Base-by-base conservation (phyloP, 2,797 vertebrate species). In the Chlorospingus semifuscus region DNA sequence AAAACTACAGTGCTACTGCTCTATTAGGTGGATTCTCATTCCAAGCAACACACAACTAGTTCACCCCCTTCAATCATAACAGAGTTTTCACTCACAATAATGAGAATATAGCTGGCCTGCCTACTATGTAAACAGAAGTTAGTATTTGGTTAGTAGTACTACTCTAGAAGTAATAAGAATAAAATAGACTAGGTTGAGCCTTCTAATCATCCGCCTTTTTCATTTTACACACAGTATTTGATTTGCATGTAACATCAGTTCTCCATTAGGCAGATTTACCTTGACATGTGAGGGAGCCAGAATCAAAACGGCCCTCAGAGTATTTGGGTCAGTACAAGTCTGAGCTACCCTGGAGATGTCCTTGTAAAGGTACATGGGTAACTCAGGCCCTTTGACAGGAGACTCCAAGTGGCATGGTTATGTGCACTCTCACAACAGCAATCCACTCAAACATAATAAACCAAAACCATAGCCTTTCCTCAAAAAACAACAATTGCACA, bases 351-450 rank as follows among this genome's bases (percentile, higher is more conserved):
- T 32, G n/a, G 55, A 74, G 30, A 15, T 32, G 32, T 0, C 29
- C 37, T 49, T 7, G 2, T 20, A 36, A 63, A 64, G 11, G 41
- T 37, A 22, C 11, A 44, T 7, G 55, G 26, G 15, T 27, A 59
- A 57, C n/a, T 68, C 5, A 32, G 0, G 1, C 23, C 2, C 0
- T 59, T 57, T 52, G 26, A 26, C 65, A 60, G 2, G 0, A 80
- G 36, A 74, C 34, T 80, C 20, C 39, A 77, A 36, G 52, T 4
- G 24, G 11, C 20, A 56, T 3, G 9, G 32, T 41, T 71, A 78
- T 2, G 1, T 8, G 17, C 0, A 0, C 34, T 42, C 29, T 24
- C 23, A 75, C 29, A 88, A 47, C 8, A 46, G n/a, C 47, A 55
- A 50, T 18, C 37, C 89, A 30, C 17, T 64, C n/a, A 87, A 89